Conservation (phyloP, 2,888 invertebrate genomes). For the Cheilosia pagana region DNA sequence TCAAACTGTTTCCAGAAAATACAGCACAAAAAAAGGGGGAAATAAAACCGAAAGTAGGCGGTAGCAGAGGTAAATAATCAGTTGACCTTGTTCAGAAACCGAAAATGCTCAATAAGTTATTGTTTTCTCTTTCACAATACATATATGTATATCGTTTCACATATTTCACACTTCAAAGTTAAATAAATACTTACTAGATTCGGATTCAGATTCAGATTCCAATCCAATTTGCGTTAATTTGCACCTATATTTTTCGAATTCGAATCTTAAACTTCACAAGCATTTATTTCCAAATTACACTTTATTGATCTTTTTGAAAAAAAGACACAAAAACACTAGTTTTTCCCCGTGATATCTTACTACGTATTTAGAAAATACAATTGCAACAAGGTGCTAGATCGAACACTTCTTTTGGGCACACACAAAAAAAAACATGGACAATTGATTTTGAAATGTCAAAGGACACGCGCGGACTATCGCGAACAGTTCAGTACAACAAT, state of each 20-base stretch:
- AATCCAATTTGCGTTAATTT: conserved; percentile 44
- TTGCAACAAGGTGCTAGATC: conserved; percentile 70
- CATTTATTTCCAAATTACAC: conserved; percentile 27
- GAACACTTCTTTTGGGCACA: conserved; percentile 23
- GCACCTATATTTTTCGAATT: conserved; percentile 36
- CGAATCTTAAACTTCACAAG: conserved; percentile 25
- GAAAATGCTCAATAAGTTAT: conserved; percentile 16
- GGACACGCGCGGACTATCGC: conserved; percentile 70
- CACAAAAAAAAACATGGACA: conserved; percentile 39
- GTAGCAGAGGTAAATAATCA: conserved; percentile 37
- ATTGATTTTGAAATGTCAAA: conserved; percentile 72
- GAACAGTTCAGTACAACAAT: conserved; percentile 1
- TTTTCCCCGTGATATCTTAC: background rate
- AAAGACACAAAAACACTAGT: background rate
- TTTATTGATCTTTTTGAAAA: background rate
- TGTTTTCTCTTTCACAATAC: background rate
- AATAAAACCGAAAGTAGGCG: conserved; percentile 64
- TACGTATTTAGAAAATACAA: conserved; percentile 28
- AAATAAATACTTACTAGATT: conserved; percentile 51
- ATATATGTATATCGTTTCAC: conserved; percentile 3
- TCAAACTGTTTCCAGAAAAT: conserved; percentile 10
- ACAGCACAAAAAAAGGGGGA: background rate
- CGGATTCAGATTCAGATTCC: conserved; percentile 41
- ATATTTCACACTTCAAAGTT: background rate
- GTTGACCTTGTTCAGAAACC: conserved; percentile 67